Percentiles rank a stretch among this genome's conserved stretches.
phyloP scores from a whole-genome alignment of 92 coral and sea anemone species.

The Paramuricea clavata region DNA sequence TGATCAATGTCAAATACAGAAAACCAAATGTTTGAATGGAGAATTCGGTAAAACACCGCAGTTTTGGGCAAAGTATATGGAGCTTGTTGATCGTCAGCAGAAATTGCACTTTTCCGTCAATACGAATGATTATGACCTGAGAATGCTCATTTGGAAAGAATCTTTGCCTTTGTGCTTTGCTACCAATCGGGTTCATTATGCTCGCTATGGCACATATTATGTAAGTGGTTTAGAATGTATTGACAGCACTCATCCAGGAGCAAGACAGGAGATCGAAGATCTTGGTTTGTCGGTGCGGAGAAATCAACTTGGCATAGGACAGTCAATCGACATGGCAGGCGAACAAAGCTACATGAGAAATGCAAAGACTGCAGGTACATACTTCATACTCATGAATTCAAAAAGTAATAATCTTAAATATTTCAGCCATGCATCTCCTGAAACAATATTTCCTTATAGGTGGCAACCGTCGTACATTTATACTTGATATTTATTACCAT shows the following conservation, averaged over 20 bases:
- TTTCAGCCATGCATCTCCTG: too few species aligned
- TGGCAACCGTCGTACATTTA: background rate
- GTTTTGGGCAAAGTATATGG: constrained; percentile 7
- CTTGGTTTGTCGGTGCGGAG: background rate
- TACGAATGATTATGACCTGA: background rate
- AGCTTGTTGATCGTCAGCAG: background rate
- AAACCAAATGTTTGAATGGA: background rate
- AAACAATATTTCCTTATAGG: background rate
- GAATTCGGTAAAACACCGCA: background rate
- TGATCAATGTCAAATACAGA: background rate
- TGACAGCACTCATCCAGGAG: constrained; percentile 12
- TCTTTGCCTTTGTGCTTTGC: constrained; percentile 1
- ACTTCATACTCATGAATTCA: too few species aligned
- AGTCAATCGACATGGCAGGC: constrained; percentile 2
- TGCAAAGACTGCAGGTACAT: constrained; percentile 22
- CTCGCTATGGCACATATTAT: constrained; percentile 7
- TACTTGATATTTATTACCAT: background rate
- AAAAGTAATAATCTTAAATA: too few species aligned
- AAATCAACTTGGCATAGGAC: constrained; percentile 3
- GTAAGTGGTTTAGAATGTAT: background rate
- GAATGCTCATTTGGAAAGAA: background rate
- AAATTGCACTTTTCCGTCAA: background rate
- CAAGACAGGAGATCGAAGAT: background rate
- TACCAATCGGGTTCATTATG: background rate
- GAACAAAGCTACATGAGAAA: constrained; percentile 8